Percentiles rank a stretch among this genome's conserved stretches.
Conservation (phyloP, 1,140 invertebrate genomes). For the Scaptomyza montana region DNA sequence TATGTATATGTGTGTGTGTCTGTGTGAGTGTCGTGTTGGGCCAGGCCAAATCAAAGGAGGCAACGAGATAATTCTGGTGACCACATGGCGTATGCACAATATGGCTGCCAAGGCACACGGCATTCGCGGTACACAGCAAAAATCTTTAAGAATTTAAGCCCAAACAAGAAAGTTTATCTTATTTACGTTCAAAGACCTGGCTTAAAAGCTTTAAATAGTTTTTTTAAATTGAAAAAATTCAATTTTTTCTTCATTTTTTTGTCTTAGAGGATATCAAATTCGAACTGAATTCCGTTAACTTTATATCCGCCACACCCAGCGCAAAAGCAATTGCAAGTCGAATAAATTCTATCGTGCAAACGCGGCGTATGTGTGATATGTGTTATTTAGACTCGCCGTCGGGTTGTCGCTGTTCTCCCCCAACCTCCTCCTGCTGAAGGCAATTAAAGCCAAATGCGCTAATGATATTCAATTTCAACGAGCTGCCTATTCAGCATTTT, state of each 20-base stretch:
- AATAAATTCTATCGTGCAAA: constrained; percentile 8
- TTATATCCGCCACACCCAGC: constrained; percentile 11
- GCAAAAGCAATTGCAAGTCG: constrained; percentile 11
- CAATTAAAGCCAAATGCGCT: constrained; percentile 65
- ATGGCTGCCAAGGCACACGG: neutral
- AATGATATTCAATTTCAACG: constrained; percentile 74
- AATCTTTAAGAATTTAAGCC: neutral
- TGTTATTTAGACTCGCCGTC: constrained; percentile 50
- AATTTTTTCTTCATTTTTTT: neutral
- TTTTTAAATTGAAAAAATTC: no score
- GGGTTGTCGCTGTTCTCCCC: neutral
- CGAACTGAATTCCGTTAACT: neutral
- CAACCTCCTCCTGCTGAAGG: neutral
- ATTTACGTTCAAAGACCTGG: neutral
- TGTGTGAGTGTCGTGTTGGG: neutral
- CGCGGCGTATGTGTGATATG: constrained; percentile 59
- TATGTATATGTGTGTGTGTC: neutral
- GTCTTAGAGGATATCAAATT: neutral
- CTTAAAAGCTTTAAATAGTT: no score
- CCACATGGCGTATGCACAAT: constrained; percentile 9
- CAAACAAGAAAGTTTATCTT: neutral
- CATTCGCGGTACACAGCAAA: no score
- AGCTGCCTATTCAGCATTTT: constrained; percentile 56
- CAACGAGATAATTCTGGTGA: neutral
- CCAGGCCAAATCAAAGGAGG: neutral